phyloP scores from a whole-genome alignment of 2,797 vertebrate genomes.

The Sebastes paucispinis region DNA sequence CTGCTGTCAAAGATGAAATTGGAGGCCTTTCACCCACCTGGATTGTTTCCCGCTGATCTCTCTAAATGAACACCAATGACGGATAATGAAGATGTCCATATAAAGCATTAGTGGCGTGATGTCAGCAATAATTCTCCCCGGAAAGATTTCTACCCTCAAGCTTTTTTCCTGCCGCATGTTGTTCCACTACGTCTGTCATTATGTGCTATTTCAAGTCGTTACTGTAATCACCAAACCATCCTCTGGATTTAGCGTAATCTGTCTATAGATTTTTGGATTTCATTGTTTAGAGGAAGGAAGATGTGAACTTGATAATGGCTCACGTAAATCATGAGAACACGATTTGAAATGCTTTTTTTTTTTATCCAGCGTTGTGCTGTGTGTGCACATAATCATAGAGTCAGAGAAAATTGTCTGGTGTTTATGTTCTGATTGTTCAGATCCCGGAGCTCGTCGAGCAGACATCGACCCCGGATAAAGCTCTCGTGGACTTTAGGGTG shows the following conservation, averaged over 20 bases:
- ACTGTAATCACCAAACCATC: slow-evolving; percentile 73
- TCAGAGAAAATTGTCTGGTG: slow-evolving; percentile 20
- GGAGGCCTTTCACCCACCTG: slow-evolving; percentile 29
- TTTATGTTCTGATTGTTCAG: slow-evolving; percentile 21
- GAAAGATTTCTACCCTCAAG: slow-evolving; percentile 56
- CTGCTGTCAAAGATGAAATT: not conserved
- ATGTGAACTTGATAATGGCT: slow-evolving; percentile 68
- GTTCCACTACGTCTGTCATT: slow-evolving; percentile 68
- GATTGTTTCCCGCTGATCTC: slow-evolving; percentile 27
- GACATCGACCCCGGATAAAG: not conserved
- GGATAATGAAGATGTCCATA: slow-evolving; percentile 62
- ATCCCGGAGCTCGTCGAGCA: slow-evolving; percentile 16
- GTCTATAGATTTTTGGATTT: slow-evolving; percentile 71
- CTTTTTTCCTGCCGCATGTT: slow-evolving; percentile 66
- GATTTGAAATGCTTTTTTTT: slow-evolving; percentile 11
- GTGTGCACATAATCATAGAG: slow-evolving; percentile 18
- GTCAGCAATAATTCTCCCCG: slow-evolving; percentile 56
- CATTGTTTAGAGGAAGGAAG: slow-evolving; percentile 70
- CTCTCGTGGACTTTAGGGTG: not conserved
- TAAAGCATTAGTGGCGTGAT: slow-evolving; percentile 62
- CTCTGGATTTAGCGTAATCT: slow-evolving; percentile 72
- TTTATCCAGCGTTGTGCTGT: slow-evolving; percentile 30
- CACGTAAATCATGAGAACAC: slow-evolving; percentile 42
- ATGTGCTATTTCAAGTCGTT: slow-evolving; percentile 72
- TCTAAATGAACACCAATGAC: slow-evolving; percentile 9